These are phyloP conservation scores for Drosophila parvula DNA, from an alignment of 1,140 invertebrate species.

Conservation along the genomic window DNA sequence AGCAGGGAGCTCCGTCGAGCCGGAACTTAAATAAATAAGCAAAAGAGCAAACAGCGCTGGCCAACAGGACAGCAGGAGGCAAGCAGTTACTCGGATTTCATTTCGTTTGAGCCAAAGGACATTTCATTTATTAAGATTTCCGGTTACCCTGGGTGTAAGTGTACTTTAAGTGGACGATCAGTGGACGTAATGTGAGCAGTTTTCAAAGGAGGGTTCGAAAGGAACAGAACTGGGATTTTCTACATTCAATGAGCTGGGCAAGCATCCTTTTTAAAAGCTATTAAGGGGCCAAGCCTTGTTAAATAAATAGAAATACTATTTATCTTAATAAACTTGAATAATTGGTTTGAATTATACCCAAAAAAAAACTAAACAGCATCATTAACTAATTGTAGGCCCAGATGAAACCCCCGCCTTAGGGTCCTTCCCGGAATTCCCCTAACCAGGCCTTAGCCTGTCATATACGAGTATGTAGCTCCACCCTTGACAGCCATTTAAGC, in stretches of 20 bases:
- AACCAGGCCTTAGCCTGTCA: constrained; percentile 19
- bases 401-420: too few relatives aligned
- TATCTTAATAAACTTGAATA: neutral
- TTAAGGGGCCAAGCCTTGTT: neutral
- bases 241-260: neutral
- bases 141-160: constrained; percentile 3
- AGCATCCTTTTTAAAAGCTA: neutral
- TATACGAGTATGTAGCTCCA: neutral
- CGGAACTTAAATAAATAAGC: constrained; percentile 69
- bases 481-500: constrained; percentile 37
- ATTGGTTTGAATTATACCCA: too few relatives aligned
- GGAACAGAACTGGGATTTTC: neutral
- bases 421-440: neutral
- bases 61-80: constrained; percentile 2
- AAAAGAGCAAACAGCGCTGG: constrained; percentile 29
- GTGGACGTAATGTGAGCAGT: constrained; percentile 1
- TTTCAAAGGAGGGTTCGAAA: neutral
- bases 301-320: neutral
- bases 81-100: constrained; percentile 19
- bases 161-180: constrained; percentile 2
- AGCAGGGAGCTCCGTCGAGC: constrained; percentile 48
- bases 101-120: constrained; percentile 10
- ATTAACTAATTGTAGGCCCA: neutral
- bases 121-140: constrained; percentile 37
- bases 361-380: neutral